Conservation (phyloP, 2,888 invertebrate genomes). For the Troides aeacus region DNA sequence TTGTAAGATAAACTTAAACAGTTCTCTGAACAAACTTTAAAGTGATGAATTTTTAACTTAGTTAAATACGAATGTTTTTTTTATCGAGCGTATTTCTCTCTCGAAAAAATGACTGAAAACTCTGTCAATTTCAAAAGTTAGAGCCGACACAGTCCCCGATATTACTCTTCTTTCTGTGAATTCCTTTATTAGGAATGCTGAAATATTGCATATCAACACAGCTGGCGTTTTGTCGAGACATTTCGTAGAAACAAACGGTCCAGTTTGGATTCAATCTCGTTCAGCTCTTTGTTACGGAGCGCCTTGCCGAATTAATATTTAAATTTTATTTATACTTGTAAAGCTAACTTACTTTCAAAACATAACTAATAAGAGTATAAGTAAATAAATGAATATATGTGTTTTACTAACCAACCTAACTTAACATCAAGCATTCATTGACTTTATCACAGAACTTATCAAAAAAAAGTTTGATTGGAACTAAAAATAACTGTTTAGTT, state of each 20-base stretch:
- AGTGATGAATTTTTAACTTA: background rate
- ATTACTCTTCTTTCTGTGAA: conserved; percentile 39
- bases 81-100: background rate
- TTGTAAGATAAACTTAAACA: background rate
- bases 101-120: background rate
- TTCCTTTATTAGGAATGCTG: conserved; percentile 56
- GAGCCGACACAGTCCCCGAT: conserved; percentile 32
- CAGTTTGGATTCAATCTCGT: conserved; percentile 47
- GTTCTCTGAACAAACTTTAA: background rate
- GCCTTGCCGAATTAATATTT: conserved; percentile 1
- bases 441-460: too few relatives aligned
- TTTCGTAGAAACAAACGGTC: conserved; percentile 36
- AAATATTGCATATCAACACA: conserved; percentile 66
- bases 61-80: background rate
- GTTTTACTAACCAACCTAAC: too few relatives aligned
- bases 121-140: conserved; percentile 19
- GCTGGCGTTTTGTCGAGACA: conserved; percentile 46
- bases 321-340: background rate
- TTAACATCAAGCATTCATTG: too few relatives aligned
- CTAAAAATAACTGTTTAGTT: too few relatives aligned
- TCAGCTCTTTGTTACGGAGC: conserved; percentile 24
- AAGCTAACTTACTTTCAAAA: too few relatives aligned
- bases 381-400: too few relatives aligned
- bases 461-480: too few relatives aligned
- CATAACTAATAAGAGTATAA: too few relatives aligned